Conservation (phyloP, 2,113 vertebrate genomes). For the Lepidothrix coronata region DNA sequence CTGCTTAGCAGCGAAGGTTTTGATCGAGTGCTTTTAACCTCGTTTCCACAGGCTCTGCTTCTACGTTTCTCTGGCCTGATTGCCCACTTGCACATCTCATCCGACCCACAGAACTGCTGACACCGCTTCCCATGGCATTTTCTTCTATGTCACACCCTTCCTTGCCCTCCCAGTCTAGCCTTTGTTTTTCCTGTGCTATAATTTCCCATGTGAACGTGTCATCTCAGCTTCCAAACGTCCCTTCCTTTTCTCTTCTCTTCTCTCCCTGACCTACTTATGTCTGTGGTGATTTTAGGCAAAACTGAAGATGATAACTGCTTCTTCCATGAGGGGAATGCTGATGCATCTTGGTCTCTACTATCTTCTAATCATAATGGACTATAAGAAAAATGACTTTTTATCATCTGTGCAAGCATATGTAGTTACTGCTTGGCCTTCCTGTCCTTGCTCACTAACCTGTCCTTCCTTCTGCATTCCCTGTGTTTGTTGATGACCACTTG, state of each 20-base stretch:
- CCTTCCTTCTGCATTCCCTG: not conserved
- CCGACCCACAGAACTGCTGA: not conserved
- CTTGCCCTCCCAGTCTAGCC: not conserved
- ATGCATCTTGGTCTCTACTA: accelerated
- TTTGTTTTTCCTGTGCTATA: not conserved
- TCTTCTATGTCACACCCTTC: not conserved
- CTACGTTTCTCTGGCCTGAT: not conserved
- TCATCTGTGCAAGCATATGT: not conserved
- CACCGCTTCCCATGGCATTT: not conserved
- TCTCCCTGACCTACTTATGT: not conserved
- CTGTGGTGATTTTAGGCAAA: not conserved
- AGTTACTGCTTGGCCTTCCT: not conserved
- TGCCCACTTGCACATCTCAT: not conserved
- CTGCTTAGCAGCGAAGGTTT: not conserved
- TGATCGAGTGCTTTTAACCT: not conserved
- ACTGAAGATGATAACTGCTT: not conserved
- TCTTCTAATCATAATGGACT: not conserved
- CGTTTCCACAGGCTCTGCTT: not conserved
- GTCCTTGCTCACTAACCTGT: not conserved
- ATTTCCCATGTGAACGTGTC: accelerated
- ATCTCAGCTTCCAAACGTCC: not conserved
- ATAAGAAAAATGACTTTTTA: not conserved
- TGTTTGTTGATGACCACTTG: not conserved
- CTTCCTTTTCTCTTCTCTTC: not conserved
- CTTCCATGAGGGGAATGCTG: not conserved